Evolutionary conservation across 1,140 invertebrate species (phyloP), one percentile per base, ranked within the genome.

Genomic region (Drosophila arizonae): DNA sequence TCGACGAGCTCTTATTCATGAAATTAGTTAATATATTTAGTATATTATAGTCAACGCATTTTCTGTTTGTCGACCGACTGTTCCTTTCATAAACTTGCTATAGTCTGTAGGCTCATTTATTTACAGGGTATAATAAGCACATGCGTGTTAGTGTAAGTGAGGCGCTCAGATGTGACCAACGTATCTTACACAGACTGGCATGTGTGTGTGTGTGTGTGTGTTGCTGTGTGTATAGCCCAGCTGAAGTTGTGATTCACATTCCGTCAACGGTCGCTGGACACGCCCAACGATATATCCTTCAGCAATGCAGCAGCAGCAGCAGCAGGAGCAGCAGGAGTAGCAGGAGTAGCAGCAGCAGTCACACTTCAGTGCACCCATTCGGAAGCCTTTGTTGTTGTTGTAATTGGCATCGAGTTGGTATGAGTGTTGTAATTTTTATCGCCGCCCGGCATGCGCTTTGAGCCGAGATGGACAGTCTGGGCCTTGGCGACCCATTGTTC

Each of bases 351-450:
- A 17, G 24, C 41, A 50, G 56, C 41, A 55, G 33, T 28, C 39
- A 75, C 67, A 67, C 72, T 75, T 71, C 72, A 64, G 55, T 64
- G 67, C 72, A 69, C 67, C 60, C 67, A 73, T 39, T 50, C 46
- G 80, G 46, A 28, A 50, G 50, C 66, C 62, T 54, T 61, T 64
- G 63, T 63, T 36, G 4, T 4, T 50, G 46, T 56, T 57, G 61
- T 21, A 52, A n/a, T 46, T 45, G 60, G 36, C 33, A 30, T n/a
- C 30, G 41, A 43, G 9, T 46, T 43, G 67, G 72, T 33, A 9
- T 33, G 77, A 71, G 77, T 66, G 74, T 74, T 85, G 81, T 76
- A 79, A 76, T 82, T 87, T 87, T 87, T 87, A 87, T 87, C 79
- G 84, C 73, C 46, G 41, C 13, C 5, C 61, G 73, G 74, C 84